A percentile compares a stretch with the other conserved stretches of the same genome.
phyloP scores from a whole-genome alignment of 2,113 vertebrate genomes.

The Aythya baeri region DNA sequence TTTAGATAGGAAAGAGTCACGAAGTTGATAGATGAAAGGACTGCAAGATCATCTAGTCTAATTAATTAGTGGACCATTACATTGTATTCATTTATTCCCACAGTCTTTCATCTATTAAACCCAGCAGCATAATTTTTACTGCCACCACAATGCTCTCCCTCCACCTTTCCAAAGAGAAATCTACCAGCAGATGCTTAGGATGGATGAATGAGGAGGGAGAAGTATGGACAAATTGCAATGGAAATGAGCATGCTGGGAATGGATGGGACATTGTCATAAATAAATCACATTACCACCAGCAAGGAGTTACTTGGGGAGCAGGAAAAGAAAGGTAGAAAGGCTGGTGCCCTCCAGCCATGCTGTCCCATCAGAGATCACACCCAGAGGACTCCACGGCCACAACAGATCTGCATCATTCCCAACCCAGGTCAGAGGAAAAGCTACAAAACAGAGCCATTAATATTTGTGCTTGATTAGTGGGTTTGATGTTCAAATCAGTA shows the following conservation, averaged over 20 bases:
- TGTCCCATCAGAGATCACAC: background rate
- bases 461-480: slow-evolving; percentile 55
- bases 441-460: slow-evolving; percentile 30
- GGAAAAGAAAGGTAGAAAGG: background rate
- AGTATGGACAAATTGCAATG: accelerated
- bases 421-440: background rate
- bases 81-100: background rate
- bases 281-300: background rate
- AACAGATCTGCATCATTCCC: background rate
- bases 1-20: background rate
- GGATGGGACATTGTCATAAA: background rate
- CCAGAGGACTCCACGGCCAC: accelerated
- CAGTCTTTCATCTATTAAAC: background rate
- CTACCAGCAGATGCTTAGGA: background rate
- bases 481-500: slow-evolving; percentile 56
- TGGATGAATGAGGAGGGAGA: background rate
- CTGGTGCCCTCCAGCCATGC: background rate
- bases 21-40: background rate
- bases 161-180: background rate
- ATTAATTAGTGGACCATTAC: background rate
- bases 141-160: background rate
- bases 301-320: background rate
- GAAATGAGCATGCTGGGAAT: background rate
- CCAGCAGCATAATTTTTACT: background rate
- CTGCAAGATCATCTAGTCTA: background rate